phyloP scores from a whole-genome alignment of 1,140 invertebrate genomes.

The Oreohelix idahoensis region DNA sequence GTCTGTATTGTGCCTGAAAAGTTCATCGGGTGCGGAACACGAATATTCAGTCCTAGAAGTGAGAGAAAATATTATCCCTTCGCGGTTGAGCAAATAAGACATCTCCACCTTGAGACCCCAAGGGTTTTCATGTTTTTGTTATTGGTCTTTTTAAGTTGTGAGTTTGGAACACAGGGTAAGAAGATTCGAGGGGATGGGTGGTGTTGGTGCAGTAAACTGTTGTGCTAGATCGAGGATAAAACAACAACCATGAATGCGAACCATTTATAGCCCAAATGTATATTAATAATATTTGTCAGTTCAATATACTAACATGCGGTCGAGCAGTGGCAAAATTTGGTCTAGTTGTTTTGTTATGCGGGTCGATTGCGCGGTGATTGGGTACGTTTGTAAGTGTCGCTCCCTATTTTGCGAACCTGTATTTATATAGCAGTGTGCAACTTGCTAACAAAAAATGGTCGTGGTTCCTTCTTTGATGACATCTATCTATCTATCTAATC shows the following conservation, averaged over 20 bases:
- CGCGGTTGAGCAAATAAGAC: slow-evolving; percentile 8
- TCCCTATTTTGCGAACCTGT: too few relatives aligned
- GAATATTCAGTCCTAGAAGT: slow-evolving; percentile 17
- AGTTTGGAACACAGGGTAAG: background rate
- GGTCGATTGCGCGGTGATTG: too few relatives aligned
- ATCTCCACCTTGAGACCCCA: slow-evolving; percentile 11
- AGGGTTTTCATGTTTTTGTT: slow-evolving; percentile 2
- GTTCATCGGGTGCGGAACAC: slow-evolving; percentile 25
- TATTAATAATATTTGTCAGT: slow-evolving; percentile 4
- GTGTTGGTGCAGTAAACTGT: background rate
- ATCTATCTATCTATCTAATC: too few relatives aligned
- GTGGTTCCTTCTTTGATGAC: too few relatives aligned
- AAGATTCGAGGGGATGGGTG: background rate
- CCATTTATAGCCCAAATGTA: background rate
- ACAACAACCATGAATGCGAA: background rate
- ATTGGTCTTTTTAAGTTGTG: background rate
- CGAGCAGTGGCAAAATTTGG: background rate
- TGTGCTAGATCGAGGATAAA: background rate
- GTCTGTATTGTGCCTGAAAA: background rate
- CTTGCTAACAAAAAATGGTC: too few relatives aligned
- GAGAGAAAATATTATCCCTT: slow-evolving; percentile 28
- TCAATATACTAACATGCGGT: background rate
- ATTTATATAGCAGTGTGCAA: too few relatives aligned
- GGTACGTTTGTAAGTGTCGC: too few relatives aligned
- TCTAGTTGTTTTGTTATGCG: too few relatives aligned